Evolutionary conservation across 1,140 invertebrate species (phyloP).

Genomic region (Calosoma granatense): DNA sequence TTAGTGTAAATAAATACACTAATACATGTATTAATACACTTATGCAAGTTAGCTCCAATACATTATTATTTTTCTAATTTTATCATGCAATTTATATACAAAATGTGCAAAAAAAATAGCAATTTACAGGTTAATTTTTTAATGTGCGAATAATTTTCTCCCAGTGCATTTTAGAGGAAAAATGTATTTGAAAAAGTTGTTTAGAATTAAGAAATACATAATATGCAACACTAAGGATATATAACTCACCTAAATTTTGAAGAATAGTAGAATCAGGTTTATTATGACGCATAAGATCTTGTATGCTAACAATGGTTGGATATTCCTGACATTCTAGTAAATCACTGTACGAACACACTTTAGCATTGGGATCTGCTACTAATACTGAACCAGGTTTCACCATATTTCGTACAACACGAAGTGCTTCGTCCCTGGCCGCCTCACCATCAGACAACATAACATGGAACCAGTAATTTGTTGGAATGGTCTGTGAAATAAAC

Average conservation of each 20-base stretch:
- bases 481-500: background rate
- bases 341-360: conserved; percentile 2
- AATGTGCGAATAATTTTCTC: too few relatives aligned
- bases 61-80: too few relatives aligned
- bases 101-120: too few relatives aligned
- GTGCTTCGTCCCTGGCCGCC: background rate
- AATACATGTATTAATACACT: too few relatives aligned
- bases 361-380: conserved; percentile 12
- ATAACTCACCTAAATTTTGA: conserved; percentile 11
- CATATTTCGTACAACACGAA: conserved; percentile 7
- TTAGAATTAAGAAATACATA: too few relatives aligned
- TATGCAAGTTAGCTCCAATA: too few relatives aligned
- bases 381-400: conserved; percentile 14
- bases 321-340: conserved; percentile 10
- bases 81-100: too few relatives aligned
- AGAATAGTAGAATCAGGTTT: background rate
- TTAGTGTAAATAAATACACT: too few relatives aligned
- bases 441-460: background rate
- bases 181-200: too few relatives aligned
- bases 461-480: conserved; percentile 4
- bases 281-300: conserved; percentile 12
- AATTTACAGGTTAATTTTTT: too few relatives aligned
- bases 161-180: too few relatives aligned
- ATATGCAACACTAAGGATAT: background rate
- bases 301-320: conserved; percentile 10